Percentiles rank a stretch among this genome's conserved stretches.
Evolutionary conservation across 2,888 invertebrate genomes (phyloP).

Genomic region (Andrena camellia): DNA sequence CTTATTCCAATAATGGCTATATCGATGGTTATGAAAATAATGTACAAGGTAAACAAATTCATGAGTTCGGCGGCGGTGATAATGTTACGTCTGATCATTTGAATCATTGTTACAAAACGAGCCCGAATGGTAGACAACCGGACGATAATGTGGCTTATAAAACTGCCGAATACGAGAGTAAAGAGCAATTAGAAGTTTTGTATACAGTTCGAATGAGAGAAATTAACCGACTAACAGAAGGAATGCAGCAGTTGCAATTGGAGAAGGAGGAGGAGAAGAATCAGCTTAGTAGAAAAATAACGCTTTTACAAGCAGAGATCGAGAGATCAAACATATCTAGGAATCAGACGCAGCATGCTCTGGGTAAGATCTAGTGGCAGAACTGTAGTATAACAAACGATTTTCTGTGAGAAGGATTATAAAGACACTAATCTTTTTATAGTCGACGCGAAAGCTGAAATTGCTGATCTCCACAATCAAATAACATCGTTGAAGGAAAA

Average conservation of each 20-base stretch:
- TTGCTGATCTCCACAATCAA: constrained; percentile 77
- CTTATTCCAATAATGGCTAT: constrained; percentile 79
- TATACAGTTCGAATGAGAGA: constrained; percentile 84
- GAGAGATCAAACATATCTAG: constrained; percentile 87
- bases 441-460: constrained; percentile 81
- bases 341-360: constrained; percentile 88
- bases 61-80: constrained; percentile 75
- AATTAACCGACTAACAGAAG: constrained; percentile 77
- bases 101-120: constrained; percentile 79
- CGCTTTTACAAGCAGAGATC: constrained; percentile 87
- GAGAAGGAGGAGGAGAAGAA: constrained; percentile 81
- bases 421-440: constrained; percentile 28
- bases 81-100: constrained; percentile 77
- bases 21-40: constrained; percentile 77
- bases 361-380: constrained; percentile 85
- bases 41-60: constrained; percentile 67
- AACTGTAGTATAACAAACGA: background rate
- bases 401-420: background rate
- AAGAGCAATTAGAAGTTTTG: constrained; percentile 84
- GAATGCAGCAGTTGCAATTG: constrained; percentile 74
- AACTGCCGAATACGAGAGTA: constrained; percentile 78
- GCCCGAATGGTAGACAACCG: constrained; percentile 76
- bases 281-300: constrained; percentile 87
- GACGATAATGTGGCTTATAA: constrained; percentile 76
- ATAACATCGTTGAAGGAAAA: constrained; percentile 75